These are phyloP conservation scores for Corella eumyota DNA, from an alignment of 23 tunicate genomes.

Conservation along the genomic window DNA sequence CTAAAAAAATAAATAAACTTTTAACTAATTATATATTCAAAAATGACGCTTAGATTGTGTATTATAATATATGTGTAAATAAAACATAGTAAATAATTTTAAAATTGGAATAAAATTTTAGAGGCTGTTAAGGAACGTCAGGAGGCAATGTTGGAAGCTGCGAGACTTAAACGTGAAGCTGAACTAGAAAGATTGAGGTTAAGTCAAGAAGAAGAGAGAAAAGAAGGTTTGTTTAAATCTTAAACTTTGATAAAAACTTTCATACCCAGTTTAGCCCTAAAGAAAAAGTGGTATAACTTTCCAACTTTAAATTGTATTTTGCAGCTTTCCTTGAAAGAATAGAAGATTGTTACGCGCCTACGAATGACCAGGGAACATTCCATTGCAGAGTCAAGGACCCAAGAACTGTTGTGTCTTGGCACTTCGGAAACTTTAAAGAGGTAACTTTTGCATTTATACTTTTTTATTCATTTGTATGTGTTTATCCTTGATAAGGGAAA, in stretches of 20 bases:
- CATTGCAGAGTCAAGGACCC: conserved; percentile 71
- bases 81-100: no score
- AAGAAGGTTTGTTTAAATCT: conserved; percentile 40
- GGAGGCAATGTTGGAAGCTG: conserved; percentile 47
- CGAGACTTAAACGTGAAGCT: conserved; percentile 24
- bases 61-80: no score
- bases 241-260: no score
- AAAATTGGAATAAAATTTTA: no score
- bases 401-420: conserved; percentile 73
- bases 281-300: no score
- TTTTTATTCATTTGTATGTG: no score
- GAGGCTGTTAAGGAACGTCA: conserved; percentile 64
- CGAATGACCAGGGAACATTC: conserved; percentile 52
- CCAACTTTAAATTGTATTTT: no score
- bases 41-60: no score
- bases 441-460: conserved; percentile 4
- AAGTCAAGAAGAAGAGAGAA: conserved; percentile 52
- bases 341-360: conserved; percentile 32
- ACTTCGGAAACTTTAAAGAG: conserved; percentile 83
- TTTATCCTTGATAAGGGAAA: no score
- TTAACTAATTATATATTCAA: no score
- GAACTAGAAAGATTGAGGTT: conserved; percentile 39
- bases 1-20: no score
- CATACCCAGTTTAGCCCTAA: no score
- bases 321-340: conserved; percentile 48